Evolutionary conservation across 2,888 invertebrate species (phyloP).

Genomic region (Torymus auratus): DNA sequence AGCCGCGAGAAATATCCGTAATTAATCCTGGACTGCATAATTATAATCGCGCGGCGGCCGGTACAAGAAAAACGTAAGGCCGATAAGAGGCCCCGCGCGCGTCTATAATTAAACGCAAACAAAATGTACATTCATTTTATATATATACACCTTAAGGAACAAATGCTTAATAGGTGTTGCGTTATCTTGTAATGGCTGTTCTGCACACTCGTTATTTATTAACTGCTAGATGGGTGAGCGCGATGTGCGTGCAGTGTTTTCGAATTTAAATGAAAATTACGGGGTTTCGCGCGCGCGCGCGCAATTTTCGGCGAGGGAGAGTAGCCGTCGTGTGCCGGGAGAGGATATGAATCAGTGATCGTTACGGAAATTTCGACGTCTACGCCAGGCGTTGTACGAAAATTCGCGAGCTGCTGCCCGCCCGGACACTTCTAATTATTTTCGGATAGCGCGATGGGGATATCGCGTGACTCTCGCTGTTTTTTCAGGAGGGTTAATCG

Average conservation of each 20-base stretch:
- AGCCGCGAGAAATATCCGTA: no score
- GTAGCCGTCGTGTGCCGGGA: not conserved
- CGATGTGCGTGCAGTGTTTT: no score
- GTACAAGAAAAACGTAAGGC: no score
- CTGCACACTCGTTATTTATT: no score
- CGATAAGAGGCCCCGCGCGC: no score
- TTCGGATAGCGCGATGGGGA: conserved; percentile 19
- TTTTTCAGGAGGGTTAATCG: conserved; percentile 12
- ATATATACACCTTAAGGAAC: no score
- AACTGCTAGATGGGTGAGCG: no score
- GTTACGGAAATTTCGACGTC: conserved; percentile 27
- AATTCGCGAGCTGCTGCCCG: conserved; percentile 11
- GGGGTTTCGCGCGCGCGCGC: not conserved
- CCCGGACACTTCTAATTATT: conserved; percentile 47
- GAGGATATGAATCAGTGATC: conserved; percentile 13
- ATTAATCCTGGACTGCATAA: no score
- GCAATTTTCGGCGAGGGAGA: conserved; percentile 5
- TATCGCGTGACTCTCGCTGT: conserved; percentile 38
- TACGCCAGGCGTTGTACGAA: not conserved
- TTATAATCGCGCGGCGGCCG: no score
- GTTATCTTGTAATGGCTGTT: not conserved
- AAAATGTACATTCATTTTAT: no score
- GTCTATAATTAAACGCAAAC: no score
- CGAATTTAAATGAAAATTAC: conserved; percentile 40
- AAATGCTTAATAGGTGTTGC: not conserved